Percentiles rank a stretch among this genome's conserved stretches.
Evolutionary conservation across 1,140 invertebrate genomes (phyloP).

Genomic region (Bombus consobrinus): DNA sequence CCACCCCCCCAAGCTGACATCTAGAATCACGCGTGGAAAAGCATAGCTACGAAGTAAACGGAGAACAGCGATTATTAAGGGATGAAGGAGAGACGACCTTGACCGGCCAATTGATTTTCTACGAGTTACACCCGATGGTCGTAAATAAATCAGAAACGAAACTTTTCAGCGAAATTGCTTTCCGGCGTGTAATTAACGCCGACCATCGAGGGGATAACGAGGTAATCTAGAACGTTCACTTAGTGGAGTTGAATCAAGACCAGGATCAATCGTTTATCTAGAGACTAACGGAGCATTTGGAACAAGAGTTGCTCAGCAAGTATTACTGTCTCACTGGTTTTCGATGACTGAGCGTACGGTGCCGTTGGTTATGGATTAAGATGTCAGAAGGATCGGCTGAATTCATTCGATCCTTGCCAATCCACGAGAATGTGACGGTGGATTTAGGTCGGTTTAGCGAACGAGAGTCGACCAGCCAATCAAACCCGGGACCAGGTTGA

Average conservation of each 20-base stretch:
- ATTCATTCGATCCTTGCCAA: not conserved
- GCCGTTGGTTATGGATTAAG: constrained; percentile 62
- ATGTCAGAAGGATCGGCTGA: constrained; percentile 11
- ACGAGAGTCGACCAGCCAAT: constrained; percentile 49
- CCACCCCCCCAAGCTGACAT: not conserved
- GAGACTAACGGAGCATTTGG: not conserved
- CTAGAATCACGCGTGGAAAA: too few species aligned
- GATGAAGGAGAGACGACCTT: not conserved
- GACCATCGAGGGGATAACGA: constrained; percentile 18
- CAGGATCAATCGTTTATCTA: constrained; percentile 16
- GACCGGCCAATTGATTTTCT: constrained; percentile 3
- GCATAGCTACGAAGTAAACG: not conserved
- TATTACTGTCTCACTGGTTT: not conserved
- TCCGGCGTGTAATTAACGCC: constrained; percentile 15
- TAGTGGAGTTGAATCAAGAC: not conserved
- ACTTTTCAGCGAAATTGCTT: constrained; percentile 11
- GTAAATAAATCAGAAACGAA: constrained; percentile 21
- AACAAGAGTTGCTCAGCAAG: not conserved
- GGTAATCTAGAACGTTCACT: constrained; percentile 28
- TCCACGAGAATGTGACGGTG: not conserved
- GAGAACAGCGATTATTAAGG: not conserved
- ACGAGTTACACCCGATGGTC: not conserved
- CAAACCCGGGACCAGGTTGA: constrained; percentile 21
- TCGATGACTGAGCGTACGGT: not conserved
- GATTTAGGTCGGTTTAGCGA: constrained; percentile 54